Evolutionary conservation across 1,140 invertebrate genomes (phyloP).

Genomic region (Caenorhabditis brenneri): DNA sequence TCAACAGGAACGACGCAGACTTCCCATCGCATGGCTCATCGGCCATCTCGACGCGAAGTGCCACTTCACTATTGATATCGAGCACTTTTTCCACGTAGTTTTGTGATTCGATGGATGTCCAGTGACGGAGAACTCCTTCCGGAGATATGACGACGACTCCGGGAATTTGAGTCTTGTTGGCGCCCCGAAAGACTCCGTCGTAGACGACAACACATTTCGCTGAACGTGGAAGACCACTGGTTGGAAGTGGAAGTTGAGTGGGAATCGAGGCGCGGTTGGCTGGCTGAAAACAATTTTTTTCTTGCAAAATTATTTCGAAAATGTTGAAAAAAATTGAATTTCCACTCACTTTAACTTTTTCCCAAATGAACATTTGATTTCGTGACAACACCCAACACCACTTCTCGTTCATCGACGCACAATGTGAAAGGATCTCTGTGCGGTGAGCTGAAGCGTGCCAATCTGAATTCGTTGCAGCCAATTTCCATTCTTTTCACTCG

Average conservation of each 20-base stretch:
- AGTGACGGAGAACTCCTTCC: constrained; percentile 13
- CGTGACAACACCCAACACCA: constrained; percentile 1
- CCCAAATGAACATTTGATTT: constrained; percentile 18
- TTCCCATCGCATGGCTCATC: not conserved
- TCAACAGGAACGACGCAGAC: not conserved
- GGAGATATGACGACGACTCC: not conserved
- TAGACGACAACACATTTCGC: constrained; percentile 1
- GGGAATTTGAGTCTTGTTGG: not conserved
- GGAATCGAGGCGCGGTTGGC: not conserved
- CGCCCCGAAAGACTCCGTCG: too few relatives aligned
- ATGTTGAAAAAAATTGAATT: too few relatives aligned
- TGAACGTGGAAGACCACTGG: not conserved
- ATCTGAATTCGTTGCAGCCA: not conserved
- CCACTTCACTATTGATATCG: constrained; percentile 10
- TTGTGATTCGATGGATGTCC: not conserved
- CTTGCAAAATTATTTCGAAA: not conserved
- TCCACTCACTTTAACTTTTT: not conserved
- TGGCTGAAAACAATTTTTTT: not conserved
- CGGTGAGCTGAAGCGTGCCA: constrained; percentile 17
- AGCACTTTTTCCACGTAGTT: not conserved
- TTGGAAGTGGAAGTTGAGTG: not conserved
- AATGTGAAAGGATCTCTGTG: not conserved
- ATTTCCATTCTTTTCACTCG: not conserved
- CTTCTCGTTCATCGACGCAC: constrained; percentile 4
- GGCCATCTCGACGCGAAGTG: not conserved